A percentile compares a stretch with the other conserved stretches of the same genome.
These are phyloP conservation scores for Drosophila phalerata DNA, from an alignment of 2,888 invertebrate species.

Conservation along the genomic window DNA sequence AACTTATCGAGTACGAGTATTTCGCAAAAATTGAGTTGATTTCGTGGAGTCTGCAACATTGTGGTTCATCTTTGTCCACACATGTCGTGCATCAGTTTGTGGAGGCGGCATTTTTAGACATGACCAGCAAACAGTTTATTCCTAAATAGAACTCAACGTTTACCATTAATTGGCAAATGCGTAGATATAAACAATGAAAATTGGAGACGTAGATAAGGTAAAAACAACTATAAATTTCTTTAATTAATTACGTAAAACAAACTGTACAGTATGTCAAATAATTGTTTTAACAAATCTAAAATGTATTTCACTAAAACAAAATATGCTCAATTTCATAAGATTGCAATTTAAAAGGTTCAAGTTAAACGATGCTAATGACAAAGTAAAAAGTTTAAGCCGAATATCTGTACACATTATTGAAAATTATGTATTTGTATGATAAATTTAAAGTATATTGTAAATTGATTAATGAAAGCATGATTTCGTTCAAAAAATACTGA, in stretches of 20 bases:
- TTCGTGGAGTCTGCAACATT: conserved; percentile 4
- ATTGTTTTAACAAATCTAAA: no score
- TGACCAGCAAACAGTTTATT: neutral
- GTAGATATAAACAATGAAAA: neutral
- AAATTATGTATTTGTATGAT: no score
- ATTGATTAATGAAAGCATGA: no score
- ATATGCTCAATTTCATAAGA: neutral
- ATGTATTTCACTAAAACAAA: neutral
- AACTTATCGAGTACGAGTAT: neutral
- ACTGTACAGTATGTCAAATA: no score
- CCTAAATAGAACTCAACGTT: conserved; percentile 1
- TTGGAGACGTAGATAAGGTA: neutral
- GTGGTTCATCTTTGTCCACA: neutral
- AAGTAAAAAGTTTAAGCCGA: no score
- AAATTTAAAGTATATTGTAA: no score
- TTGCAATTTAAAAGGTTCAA: neutral
- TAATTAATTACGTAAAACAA: neutral
- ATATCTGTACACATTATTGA: no score
- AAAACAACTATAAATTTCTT: neutral
- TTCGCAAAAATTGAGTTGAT: neutral
- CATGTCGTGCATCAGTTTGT: conserved; percentile 3
- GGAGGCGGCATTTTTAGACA: conserved; percentile 2
- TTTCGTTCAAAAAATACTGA: neutral
- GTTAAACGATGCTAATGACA: no score
- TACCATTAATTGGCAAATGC: neutral